These are phyloP conservation scores for Aphis gossypii DNA, from an alignment of 1,140 invertebrate species.

Conservation along the genomic window DNA sequence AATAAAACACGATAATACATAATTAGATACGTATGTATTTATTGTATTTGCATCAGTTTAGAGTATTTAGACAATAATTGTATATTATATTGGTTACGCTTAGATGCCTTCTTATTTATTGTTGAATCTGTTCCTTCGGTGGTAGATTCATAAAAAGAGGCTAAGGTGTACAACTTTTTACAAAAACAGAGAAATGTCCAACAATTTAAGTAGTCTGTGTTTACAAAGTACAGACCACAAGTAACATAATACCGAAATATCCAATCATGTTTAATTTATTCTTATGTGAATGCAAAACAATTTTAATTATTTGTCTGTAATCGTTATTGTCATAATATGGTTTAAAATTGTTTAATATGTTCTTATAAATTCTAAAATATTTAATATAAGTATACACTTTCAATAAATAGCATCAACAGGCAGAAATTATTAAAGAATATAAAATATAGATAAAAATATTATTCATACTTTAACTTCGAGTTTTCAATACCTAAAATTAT, in stretches of 20 bases:
- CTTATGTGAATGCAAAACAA: neutral
- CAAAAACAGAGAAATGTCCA: neutral
- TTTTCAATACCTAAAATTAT: no score
- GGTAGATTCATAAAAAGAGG: neutral
- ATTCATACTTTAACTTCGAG: no score
- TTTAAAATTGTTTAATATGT: neutral
- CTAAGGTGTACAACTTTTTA: neutral
- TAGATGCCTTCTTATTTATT: no score
- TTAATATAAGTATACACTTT: neutral
- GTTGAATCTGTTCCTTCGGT: no score
- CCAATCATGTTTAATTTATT: neutral
- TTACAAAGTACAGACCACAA: neutral
- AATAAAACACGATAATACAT: neutral
- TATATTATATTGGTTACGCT: no score
- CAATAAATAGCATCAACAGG: no score
- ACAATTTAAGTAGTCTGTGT: neutral
- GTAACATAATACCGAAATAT: neutral
- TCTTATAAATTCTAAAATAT: neutral
- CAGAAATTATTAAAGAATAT: no score
- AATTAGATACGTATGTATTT: neutral
- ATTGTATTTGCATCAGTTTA: neutral
- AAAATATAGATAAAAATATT: no score
- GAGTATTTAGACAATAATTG: no score
- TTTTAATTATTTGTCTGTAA: neutral
- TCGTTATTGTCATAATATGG: neutral